Percentiles rank a stretch among this genome's conserved stretches.
phyloP scores from a whole-genome alignment of 2,113 vertebrate genomes.

The Aldabrachelys gigantea region DNA sequence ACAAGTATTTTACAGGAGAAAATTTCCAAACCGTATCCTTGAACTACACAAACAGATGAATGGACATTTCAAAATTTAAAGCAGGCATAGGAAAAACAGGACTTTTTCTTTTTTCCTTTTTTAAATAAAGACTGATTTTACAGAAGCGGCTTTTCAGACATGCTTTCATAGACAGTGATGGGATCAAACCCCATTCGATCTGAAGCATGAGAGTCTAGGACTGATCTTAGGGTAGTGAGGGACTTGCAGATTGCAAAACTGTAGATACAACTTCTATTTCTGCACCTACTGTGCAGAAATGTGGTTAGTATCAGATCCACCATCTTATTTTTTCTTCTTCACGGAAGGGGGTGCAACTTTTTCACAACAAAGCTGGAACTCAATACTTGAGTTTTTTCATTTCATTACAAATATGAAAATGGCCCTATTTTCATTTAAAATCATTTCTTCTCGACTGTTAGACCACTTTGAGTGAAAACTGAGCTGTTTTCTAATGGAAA shows the following conservation, averaged over 20 bases:
- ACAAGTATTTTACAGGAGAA: not conserved
- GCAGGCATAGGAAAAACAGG: not conserved
- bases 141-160: accelerated
- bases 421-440: not conserved
- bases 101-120: not conserved
- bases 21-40: not conserved
- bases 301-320: not conserved
- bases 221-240: not conserved
- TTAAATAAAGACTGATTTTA: not conserved
- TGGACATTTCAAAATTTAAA: not conserved
- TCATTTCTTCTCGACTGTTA: not conserved
- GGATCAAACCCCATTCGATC: not conserved
- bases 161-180: not conserved
- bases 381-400: not conserved
- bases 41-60: not conserved
- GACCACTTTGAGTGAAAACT: not conserved
- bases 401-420: not conserved
- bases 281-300: not conserved
- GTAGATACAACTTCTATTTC: not conserved
- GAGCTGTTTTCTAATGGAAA: constrained; percentile 32
- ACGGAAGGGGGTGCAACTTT: not conserved
- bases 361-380: not conserved
- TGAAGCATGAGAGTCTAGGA: not conserved
- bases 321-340: not conserved
- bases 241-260: not conserved